Base-by-base conservation (phyloP, 2,113 vertebrate species). In the Calcarius ornatus region DNA sequence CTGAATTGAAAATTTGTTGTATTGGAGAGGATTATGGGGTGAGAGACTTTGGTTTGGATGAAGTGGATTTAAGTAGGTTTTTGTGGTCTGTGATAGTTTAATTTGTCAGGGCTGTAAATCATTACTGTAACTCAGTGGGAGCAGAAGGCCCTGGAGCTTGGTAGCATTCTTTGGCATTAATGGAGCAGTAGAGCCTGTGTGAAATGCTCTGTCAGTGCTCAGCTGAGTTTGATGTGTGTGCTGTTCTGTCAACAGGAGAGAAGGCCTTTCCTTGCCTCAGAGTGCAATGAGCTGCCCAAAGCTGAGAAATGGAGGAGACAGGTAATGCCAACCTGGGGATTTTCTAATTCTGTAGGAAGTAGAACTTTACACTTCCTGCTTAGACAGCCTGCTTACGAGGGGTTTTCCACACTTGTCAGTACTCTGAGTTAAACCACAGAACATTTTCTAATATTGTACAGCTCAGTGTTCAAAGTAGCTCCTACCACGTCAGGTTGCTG, bases 241-340 rank as follows among this genome's bases (percentile, higher is more conserved):
- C 8, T 71, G 82, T 90, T 92, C 25, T 96, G 70, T 51, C 38
- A 35, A 69, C 94, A 99, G 99, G 99, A 99, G 28, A 97, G 99
- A 93, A 98, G 99, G 79, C 99, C 99, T 4, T 99, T 99, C 77
- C 98, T 99, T 47, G 99, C 99, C 0, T 99, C 99, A 1, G 99
- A 99, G 94, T 99, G 99, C 43, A 98, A 97, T 25, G 99, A 99
- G 33, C 97, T 99, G 71, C 99, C 99, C 6, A 99, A 99, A 97
- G 99, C 99, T 20, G 99, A 99, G 97, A 99, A 99, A 35, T 99
- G 99, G 99, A 98, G 99, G 81, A 95, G 99, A 47, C 99, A 99
- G 98, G 99, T 99, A 95, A 88, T 22, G 48, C 1, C 66, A 82
- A 1, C 57, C n/a, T 42, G 7, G 10, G 15, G 28, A 4, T 23